Conservation (phyloP, 2,797 vertebrate species). For the Crypturellus tataupa region DNA sequence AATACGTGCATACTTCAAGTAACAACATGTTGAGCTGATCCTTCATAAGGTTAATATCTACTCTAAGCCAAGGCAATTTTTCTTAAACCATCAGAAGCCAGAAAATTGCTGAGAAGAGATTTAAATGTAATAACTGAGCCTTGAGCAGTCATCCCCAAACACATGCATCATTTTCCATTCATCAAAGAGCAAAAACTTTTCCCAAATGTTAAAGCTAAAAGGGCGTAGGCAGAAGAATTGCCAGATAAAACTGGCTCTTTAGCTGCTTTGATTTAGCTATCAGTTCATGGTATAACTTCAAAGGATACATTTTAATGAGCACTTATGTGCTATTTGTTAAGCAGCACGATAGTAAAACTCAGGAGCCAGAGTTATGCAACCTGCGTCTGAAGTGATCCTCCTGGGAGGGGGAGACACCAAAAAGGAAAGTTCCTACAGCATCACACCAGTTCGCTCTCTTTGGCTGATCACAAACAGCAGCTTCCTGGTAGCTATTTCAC, state of each 20-base stretch:
- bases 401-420: neutral
- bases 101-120: slow-evolving; percentile 55
- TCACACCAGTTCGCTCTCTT: neutral
- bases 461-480: neutral
- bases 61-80: slow-evolving; percentile 49
- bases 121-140: slow-evolving; percentile 51
- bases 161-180: slow-evolving; percentile 43
- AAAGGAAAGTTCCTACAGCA: neutral
- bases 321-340: neutral
- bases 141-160: slow-evolving; percentile 41
- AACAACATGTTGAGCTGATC: slow-evolving; percentile 62
- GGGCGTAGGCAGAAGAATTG: neutral
- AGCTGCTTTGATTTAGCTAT: slow-evolving; percentile 4
- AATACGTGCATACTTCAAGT: slow-evolving; percentile 47
- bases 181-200: slow-evolving; percentile 40
- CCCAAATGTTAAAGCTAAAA: neutral
- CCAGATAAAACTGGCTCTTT: neutral
- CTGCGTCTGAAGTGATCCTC: neutral
- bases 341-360: neutral
- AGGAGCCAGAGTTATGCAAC: neutral
- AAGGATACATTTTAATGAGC: neutral
- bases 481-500: slow-evolving; percentile 1
- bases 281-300: neutral
- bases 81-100: slow-evolving; percentile 48
- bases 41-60: slow-evolving; percentile 56